Base-by-base conservation (phyloP, 2,888 invertebrate genomes). In the Brachypalpus laphriformis region DNA sequence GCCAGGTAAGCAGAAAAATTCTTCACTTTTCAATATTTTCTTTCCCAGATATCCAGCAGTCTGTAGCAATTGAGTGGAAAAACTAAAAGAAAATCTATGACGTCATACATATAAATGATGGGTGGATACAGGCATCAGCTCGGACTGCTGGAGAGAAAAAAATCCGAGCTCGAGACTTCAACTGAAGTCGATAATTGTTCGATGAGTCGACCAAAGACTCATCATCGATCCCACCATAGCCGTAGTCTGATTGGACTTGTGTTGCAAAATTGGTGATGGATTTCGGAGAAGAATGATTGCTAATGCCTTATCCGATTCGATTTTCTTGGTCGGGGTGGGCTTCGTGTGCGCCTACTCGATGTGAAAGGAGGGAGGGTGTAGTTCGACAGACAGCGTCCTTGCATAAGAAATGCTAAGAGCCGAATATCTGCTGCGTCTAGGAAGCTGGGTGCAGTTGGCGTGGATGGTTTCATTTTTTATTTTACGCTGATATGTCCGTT, bases 61-160 rank as follows among this genome's bases (percentile, higher is more conserved):
- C n/a, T n/a, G n/a, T 45, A 47, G 25, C 51, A 66, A 61, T 63
- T 42, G 59, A 74, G 34, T 37, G 49, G 70, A 57, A 31, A 59
- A 68, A 22, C 31, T 4, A 16, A 22, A 49, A 56, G 59, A 78
- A 54, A 78, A 72, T 83, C 56, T 54, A 68, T 83, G 83, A 83
- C 78, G 83, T 83, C 83, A 83, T 68, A 74, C 18, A 56, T 74
- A 54, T 49, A 78, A 78, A 70, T 51, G 34, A 74, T 51, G 83
- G 83, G 78, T 78, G 77, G 61, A 68, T 68, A 76, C 66, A 28
- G 2, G 2, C 0, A 9, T 31, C 40, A 4, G 14, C 40, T 6
- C 40, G 3, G 42, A 16, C 54, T 75, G 65, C 65, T 66, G 57
- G 45, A 47, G 47, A 54, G n/a, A n/a, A n/a, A 22, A 59, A 22